Percentiles rank a stretch among this genome's conserved stretches.
These are phyloP conservation scores for Odontesthes bonariensis DNA, from an alignment of 2,113 vertebrate genomes.

Conservation along the genomic window DNA sequence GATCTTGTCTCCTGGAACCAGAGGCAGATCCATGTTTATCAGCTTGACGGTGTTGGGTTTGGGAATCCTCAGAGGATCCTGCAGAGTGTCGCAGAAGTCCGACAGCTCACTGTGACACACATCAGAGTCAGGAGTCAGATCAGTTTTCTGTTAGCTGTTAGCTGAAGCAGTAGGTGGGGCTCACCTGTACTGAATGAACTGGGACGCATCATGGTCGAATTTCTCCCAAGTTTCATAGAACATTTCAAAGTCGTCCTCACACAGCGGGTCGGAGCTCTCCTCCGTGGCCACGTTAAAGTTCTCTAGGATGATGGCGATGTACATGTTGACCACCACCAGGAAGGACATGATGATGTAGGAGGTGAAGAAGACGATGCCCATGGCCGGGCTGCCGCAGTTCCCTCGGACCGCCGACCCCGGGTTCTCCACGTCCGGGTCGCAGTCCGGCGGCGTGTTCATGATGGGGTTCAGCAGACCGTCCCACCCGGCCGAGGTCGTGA, in stretches of 20 bases:
- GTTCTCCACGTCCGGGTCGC: conserved; percentile 87
- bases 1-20: conserved; percentile 96
- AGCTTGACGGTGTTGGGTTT: conserved; percentile 94
- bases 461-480: conserved; percentile 92
- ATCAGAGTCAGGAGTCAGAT: not conserved
- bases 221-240: conserved; percentile 98
- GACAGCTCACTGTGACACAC: conserved; percentile 82
- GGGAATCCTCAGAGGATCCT: conserved; percentile 90
- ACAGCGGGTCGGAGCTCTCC: conserved; percentile 90
- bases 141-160: not conserved
- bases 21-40: conserved; percentile 91
- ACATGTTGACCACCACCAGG: conserved; percentile 97
- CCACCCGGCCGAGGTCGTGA: conserved; percentile 96
- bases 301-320: conserved; percentile 96
- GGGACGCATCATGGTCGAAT: conserved; percentile 92
- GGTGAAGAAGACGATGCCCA: conserved; percentile 94
- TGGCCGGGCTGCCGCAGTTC: conserved; percentile 88
- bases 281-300: conserved; percentile 96
- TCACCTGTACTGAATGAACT: conserved; percentile 87
- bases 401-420: conserved; percentile 85
- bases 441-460: conserved; percentile 90
- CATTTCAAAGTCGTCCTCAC: conserved; percentile 97
- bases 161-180: not conserved
- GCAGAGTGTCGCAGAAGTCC: conserved; percentile 91
- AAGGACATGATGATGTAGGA: conserved; percentile 96